These are phyloP conservation scores for Vanessa cardui DNA, from an alignment of 2,888 invertebrate genomes.

Conservation along the genomic window DNA sequence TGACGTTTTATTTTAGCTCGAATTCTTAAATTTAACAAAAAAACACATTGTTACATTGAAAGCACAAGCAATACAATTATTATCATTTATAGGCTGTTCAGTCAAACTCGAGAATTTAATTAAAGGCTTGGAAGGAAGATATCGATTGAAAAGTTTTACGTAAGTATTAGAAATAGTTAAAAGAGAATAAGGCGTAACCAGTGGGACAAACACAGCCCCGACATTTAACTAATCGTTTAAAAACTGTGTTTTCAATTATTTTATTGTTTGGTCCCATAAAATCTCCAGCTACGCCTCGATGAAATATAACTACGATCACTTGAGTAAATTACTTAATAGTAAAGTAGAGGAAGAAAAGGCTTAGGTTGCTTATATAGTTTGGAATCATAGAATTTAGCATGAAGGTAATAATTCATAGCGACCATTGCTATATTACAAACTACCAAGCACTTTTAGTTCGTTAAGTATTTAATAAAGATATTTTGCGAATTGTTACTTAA, in stretches of 20 bases:
- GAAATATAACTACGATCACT: constrained; percentile 42
- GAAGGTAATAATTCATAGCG: constrained; percentile 15
- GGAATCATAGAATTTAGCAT: constrained; percentile 26
- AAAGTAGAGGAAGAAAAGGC: constrained; percentile 48
- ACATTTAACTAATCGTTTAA: constrained; percentile 51
- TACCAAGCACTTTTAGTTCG: constrained; percentile 33
- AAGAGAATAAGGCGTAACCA: constrained; percentile 69
- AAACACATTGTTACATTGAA: constrained; percentile 76
- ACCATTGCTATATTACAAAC: constrained; percentile 35
- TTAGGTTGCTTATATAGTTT: constrained; percentile 37
- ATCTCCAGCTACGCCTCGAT: constrained; percentile 73
- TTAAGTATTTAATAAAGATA: constrained; percentile 1
- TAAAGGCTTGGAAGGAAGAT: constrained; percentile 73
- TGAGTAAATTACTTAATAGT: constrained; percentile 50
- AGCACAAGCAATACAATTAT: constrained; percentile 77
- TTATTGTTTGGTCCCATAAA: constrained; percentile 70
- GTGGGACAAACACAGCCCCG: constrained; percentile 69
- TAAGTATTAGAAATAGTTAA: constrained; percentile 46
- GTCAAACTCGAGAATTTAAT: constrained; percentile 68
- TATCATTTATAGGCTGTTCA: constrained; percentile 76
- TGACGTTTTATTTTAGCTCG: constrained; percentile 74
- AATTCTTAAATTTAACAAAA: constrained; percentile 71
- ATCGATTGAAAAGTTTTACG: constrained; percentile 51
- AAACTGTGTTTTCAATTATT: constrained; percentile 58
- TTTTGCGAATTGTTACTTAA: constrained; percentile 30